phyloP scores from a whole-genome alignment of 2,113 vertebrate genomes.

The Gambusia affinis region DNA sequence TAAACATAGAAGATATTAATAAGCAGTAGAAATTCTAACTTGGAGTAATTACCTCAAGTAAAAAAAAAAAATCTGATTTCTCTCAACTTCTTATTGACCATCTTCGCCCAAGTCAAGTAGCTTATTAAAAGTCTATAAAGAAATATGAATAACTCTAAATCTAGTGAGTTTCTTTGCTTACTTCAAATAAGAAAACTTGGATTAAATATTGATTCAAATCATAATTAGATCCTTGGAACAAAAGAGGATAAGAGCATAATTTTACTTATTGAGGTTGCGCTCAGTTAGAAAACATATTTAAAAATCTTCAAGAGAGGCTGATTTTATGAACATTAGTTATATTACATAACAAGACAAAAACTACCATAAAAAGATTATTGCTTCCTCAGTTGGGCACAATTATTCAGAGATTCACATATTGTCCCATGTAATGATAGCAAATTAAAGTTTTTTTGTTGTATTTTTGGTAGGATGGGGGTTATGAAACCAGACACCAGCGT shows the following conservation, averaged over 20 bases:
- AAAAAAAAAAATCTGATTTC: too few species aligned
- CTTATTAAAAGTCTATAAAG: not conserved
- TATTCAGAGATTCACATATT: not conserved
- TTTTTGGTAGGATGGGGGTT: constrained; percentile 2
- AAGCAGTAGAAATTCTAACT: too few species aligned
- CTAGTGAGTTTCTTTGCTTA: not conserved
- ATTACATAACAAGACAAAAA: not conserved
- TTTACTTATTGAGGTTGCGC: not conserved
- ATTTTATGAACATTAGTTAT: not conserved
- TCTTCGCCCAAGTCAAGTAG: not conserved
- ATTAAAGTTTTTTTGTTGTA: not conserved
- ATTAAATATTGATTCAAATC: not conserved
- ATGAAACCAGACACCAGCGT: constrained; percentile 24
- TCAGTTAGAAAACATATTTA: not conserved
- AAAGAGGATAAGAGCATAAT: not conserved
- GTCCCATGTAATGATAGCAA: not conserved
- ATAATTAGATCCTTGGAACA: not conserved
- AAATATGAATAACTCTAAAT: not conserved
- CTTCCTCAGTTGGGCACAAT: not conserved
- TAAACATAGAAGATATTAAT: too few species aligned
- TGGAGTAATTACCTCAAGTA: too few species aligned
- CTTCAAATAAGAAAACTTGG: not conserved
- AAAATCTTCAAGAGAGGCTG: not conserved
- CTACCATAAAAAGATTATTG: not conserved
- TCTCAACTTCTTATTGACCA: not conserved